Conservation (phyloP, 2,797 vertebrate species). For the Rhinichthys osculus region DNA sequence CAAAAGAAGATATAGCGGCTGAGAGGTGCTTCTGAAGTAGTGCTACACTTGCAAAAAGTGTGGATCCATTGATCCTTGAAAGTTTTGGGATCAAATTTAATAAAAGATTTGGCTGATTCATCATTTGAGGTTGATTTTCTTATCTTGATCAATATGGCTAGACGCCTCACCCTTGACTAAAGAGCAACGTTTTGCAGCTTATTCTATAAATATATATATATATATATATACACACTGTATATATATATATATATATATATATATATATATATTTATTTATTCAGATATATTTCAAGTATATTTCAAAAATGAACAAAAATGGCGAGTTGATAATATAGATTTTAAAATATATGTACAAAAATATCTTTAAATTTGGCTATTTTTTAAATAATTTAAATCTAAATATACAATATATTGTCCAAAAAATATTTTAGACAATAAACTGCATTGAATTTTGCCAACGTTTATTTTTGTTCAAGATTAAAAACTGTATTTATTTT, state of each 20-base stretch:
- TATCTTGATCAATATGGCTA: conserved; percentile 2
- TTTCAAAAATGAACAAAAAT: background rate
- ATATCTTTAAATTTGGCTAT: background rate
- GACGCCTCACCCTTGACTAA: background rate
- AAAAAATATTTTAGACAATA: background rate
- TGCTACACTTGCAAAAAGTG: conserved; percentile 1
- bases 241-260: no score
- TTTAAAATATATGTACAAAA: background rate
- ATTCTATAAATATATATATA: no score
- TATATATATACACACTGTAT: no score
- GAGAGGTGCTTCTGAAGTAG: conserved; percentile 15
- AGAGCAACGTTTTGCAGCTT: background rate
- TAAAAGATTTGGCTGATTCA: conserved; percentile 15
- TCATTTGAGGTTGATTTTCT: background rate
- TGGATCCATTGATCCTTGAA: background rate
- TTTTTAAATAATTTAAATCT: background rate
- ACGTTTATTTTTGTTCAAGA: background rate
- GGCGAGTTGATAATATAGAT: background rate
- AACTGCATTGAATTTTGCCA: background rate
- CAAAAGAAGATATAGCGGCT: conserved; percentile 43
- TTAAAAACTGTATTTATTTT: background rate
- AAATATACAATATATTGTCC: background rate
- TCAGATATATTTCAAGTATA: background rate
- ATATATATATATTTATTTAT: no score
- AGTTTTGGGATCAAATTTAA: conserved; percentile 14